Evolutionary conservation across 1,140 invertebrate species (phyloP).

Genomic region (Augochlora pura): DNA sequence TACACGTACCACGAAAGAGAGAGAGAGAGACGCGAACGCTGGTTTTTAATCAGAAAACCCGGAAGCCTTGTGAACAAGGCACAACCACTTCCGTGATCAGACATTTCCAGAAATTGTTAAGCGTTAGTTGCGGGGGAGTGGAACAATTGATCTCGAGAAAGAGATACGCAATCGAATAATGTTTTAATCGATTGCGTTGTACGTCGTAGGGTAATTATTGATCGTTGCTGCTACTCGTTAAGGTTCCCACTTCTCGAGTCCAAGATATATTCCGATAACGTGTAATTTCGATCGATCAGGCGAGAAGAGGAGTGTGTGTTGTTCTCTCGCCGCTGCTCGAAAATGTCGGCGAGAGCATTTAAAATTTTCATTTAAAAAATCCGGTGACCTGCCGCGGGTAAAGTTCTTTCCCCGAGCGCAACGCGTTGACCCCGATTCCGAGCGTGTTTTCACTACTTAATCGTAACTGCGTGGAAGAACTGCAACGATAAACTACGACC

Average conservation of each 20-base stretch:
- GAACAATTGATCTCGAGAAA: too few species aligned
- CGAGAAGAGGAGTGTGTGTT: too few species aligned
- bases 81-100: not conserved
- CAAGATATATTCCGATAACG: too few species aligned
- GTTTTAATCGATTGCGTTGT: too few species aligned
- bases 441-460: conserved; percentile 5
- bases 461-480: not conserved
- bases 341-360: not conserved
- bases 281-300: too few species aligned
- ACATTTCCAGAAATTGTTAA: not conserved
- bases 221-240: too few species aligned
- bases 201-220: too few species aligned
- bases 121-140: too few species aligned
- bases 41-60: conserved; percentile 24
- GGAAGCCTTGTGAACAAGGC: not conserved
- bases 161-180: too few species aligned
- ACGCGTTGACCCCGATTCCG: conserved; percentile 9
- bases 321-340: not conserved
- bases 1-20: not conserved
- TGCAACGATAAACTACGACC: not conserved
- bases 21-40: not conserved
- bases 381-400: not conserved
- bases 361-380: not conserved
- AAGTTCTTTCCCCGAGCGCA: not conserved
- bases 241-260: too few species aligned